Conservation (phyloP, 2,888 invertebrate genomes). For the Margaritifera margaritifera region DNA sequence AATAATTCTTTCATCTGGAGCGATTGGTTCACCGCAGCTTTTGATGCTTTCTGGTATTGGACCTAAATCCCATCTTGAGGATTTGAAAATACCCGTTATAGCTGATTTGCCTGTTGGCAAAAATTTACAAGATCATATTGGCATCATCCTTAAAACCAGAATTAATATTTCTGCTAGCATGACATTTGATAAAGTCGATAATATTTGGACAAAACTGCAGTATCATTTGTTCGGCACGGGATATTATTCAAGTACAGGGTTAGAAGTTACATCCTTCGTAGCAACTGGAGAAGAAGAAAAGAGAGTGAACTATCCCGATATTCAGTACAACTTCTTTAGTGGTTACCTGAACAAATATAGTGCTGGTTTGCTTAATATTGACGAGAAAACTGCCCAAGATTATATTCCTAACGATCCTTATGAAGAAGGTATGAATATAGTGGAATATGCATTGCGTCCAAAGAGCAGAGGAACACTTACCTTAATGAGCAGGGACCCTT, state of each 20-base stretch:
- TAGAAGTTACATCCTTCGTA: slow-evolving; percentile 20
- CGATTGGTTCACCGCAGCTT: slow-evolving; percentile 69
- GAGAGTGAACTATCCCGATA: slow-evolving; percentile 7
- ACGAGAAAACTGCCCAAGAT: slow-evolving; percentile 1
- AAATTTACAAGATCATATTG: too few relatives aligned
- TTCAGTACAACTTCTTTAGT: slow-evolving; percentile 7
- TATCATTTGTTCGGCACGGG: slow-evolving; percentile 26
- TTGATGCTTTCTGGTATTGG: slow-evolving; percentile 71
- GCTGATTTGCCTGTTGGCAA: slow-evolving; percentile 60
- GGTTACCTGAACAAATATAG: neutral
- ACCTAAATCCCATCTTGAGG: slow-evolving; percentile 64
- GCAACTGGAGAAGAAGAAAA: slow-evolving; percentile 3
- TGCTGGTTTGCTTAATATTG: neutral
- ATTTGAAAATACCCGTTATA: slow-evolving; percentile 60
- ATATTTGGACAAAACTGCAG: slow-evolving; percentile 7
- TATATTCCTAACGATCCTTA: slow-evolving; percentile 5
- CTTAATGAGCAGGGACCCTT: slow-evolving; percentile 83
- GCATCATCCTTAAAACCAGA: too few relatives aligned
- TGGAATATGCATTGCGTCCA: slow-evolving; percentile 72
- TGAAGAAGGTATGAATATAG: slow-evolving; percentile 58
- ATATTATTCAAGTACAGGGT: slow-evolving; percentile 15
- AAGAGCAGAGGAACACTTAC: slow-evolving; percentile 86
- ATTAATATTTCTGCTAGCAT: too few relatives aligned
- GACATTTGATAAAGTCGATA: too few relatives aligned
- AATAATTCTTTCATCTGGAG: slow-evolving; percentile 69